Base-by-base conservation (phyloP, 2,797 vertebrate species). In the Clarias pachynema region DNA sequence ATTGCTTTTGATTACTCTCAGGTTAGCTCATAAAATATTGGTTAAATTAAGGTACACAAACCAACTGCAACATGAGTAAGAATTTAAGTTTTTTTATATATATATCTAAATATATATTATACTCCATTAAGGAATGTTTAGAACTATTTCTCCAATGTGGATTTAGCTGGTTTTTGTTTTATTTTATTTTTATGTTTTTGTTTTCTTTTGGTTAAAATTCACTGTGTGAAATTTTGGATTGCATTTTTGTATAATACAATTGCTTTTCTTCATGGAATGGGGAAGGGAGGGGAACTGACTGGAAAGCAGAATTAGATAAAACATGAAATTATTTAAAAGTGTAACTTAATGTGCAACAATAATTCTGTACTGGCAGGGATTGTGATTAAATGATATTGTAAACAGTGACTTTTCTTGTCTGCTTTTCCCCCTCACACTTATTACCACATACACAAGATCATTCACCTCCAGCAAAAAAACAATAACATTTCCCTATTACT, bases 111-210 rank as follows among this genome's bases (percentile, higher is more conserved):
- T 68, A 89, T 89, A 87, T 90, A 91, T 91, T 92, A 92, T 90
- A 91, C 92, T 92, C 91, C 92, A 92, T 90, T 90, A 92, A 90
- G 92, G 92, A 92, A 92, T 92, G 91, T 90, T 92, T 91, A 91
- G 89, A 90, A 87, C 84, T 88, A 89, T 92, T 92, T 92, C 90
- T 92, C 90, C 91, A 88, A 90, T 92, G 88, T 92, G 92, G 92
- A 92, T 92, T 89, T 92, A 91, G 91, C 89, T 87, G 86, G 87
- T 80, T 37, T 82, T 90, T 89, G 88, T 91, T 87, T 89, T 90
- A 69, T 88, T 89, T 90, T 87, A 53, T 53, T 53, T 53, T 87
- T 91, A 87, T 88, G 87, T 80, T 37, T 82, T 90, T 89, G 88
- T 91, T 87, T 89, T 90, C 69, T 88, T 89, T 90, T 87, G 90